phyloP scores from a whole-genome alignment of 2,113 vertebrate species.

The Empidonax alnorum region DNA sequence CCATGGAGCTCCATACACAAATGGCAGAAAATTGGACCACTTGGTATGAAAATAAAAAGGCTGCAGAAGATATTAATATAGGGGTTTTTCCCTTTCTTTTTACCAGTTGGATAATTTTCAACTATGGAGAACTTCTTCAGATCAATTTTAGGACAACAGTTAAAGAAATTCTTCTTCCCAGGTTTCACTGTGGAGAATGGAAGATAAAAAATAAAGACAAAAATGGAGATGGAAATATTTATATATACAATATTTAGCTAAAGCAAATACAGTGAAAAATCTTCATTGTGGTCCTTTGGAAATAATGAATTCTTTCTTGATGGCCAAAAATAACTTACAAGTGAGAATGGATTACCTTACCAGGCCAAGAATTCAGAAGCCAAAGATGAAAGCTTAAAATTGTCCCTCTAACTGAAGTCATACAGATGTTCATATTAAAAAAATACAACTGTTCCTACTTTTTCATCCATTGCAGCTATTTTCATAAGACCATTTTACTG shows the following conservation, averaged over 20 bases:
- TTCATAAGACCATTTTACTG: neutral
- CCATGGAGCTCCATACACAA: neutral
- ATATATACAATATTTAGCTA: neutral
- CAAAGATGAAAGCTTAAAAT: neutral
- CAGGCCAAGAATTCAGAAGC: neutral
- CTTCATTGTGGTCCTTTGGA: neutral
- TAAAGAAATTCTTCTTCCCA: neutral
- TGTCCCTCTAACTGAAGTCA: neutral
- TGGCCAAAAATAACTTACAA: neutral
- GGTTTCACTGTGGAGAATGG: neutral
- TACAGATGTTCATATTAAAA: neutral
- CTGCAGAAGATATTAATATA: neutral
- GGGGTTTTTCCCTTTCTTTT: neutral
- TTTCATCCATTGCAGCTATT: neutral
- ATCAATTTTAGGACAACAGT: neutral
- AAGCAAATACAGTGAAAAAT: neutral
- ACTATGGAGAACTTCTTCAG: neutral
- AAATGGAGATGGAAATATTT: neutral
- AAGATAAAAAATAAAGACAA: neutral
- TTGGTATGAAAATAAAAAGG: neutral
- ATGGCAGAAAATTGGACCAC: neutral
- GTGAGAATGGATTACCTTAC: neutral
- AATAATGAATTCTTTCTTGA: neutral
- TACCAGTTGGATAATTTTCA: neutral
- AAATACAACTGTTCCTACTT: neutral